Percentiles rank a stretch among this genome's conserved stretches.
phyloP scores from a whole-genome alignment of 2,797 vertebrate species.

The Odontamblyopus rebecca region DNA sequence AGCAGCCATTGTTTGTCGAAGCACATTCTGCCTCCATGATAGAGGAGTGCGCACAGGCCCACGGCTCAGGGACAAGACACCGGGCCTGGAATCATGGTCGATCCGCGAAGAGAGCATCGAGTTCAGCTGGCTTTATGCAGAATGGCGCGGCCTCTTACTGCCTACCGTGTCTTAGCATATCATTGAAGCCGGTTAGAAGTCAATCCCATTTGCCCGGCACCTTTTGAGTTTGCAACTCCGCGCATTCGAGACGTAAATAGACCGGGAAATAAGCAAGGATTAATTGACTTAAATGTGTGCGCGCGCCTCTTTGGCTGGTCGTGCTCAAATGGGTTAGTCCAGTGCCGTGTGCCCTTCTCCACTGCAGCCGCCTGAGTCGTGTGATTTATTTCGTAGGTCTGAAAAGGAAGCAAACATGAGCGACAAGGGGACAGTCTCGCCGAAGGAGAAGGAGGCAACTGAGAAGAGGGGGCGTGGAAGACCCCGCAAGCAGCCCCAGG shows the following conservation, averaged over 20 bases:
- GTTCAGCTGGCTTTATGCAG: conserved; percentile 23
- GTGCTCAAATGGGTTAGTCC: conserved; percentile 30
- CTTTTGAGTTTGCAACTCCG: conserved; percentile 24
- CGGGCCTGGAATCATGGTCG: conserved; percentile 36
- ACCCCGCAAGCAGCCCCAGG: conserved; percentile 90
- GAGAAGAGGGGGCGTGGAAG: conserved; percentile 92
- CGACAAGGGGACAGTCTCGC: conserved; percentile 89
- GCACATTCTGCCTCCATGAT: conserved; percentile 20
- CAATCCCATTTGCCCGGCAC: conserved; percentile 38
- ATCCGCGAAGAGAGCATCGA: conserved; percentile 25
- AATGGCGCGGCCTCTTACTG: conserved; percentile 31
- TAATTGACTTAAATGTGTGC: conserved; percentile 57
- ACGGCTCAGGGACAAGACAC: conserved; percentile 39
- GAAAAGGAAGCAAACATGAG: conserved; percentile 82
- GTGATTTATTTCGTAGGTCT: conserved; percentile 51
- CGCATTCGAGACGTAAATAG: conserved; percentile 55
- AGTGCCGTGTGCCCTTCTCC: conserved; percentile 26
- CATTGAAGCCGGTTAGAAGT: conserved; percentile 26
- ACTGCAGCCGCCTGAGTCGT: conserved; percentile 30
- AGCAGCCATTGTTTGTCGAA: conserved; percentile 35
- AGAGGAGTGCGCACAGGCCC: conserved; percentile 46
- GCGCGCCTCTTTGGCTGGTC: conserved; percentile 31
- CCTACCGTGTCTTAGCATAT: conserved; percentile 12
- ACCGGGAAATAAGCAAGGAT: conserved; percentile 60
- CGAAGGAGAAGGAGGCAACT: conserved; percentile 89